These are phyloP conservation scores for Pseudococcus viburni DNA, from an alignment of 2,888 invertebrate genomes.

Conservation along the genomic window DNA sequence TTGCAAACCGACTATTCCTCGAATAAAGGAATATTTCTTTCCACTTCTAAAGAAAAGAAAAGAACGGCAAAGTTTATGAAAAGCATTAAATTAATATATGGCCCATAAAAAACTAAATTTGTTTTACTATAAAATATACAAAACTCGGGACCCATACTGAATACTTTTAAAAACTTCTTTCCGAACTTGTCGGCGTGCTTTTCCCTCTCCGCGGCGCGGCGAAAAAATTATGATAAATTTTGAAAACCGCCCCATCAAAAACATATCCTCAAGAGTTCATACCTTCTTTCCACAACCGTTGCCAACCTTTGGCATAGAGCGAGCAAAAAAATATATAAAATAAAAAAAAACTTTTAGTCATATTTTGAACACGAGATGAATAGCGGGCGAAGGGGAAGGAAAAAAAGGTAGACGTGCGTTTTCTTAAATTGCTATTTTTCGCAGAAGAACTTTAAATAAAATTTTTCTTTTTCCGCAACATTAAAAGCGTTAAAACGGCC, in stretches of 20 bases:
- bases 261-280: slow-evolving; percentile 62
- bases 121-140: slow-evolving; percentile 63
- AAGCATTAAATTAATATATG: slow-evolving; percentile 64
- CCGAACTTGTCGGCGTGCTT: slow-evolving; percentile 54
- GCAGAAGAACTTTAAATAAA: slow-evolving; percentile 47
- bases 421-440: slow-evolving; percentile 59
- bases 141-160: slow-evolving; percentile 56
- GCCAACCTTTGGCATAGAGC: slow-evolving; percentile 54
- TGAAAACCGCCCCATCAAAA: slow-evolving; percentile 56
- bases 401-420: slow-evolving; percentile 30
- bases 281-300: slow-evolving; percentile 56
- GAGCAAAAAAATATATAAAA: slow-evolving; percentile 19
- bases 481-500: slow-evolving; percentile 54
- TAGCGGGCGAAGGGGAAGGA: neutral
- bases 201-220: neutral
- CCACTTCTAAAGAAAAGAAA: slow-evolving; percentile 45
- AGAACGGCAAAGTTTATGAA: slow-evolving; percentile 63
- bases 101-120: slow-evolving; percentile 63
- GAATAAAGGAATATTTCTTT: slow-evolving; percentile 58
- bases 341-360: slow-evolving; percentile 50
- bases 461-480: slow-evolving; percentile 63
- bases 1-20: slow-evolving; percentile 48
- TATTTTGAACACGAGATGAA: slow-evolving; percentile 59
- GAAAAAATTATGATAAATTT: slow-evolving; percentile 49
- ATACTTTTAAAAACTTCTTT: slow-evolving; percentile 62